phyloP scores from a whole-genome alignment of 2,797 vertebrate species.

The Avahi laniger region DNA sequence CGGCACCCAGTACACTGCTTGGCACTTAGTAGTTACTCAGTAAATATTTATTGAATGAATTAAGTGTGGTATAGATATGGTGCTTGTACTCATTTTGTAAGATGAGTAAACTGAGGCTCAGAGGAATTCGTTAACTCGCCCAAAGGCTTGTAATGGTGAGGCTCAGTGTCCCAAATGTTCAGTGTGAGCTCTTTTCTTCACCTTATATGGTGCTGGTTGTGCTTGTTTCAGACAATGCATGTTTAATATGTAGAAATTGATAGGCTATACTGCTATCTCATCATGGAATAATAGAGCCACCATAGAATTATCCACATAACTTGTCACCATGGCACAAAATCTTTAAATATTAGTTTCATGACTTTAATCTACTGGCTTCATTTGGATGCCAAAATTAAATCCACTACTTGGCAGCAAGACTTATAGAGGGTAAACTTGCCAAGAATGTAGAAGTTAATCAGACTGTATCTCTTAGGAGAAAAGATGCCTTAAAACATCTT shows the following conservation, averaged over 20 bases:
- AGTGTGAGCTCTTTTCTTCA: neutral
- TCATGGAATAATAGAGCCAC: neutral
- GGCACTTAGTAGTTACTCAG: neutral
- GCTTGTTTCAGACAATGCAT: neutral
- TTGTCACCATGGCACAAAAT: neutral
- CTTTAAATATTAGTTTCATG: constrained; percentile 14
- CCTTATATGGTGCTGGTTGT: neutral
- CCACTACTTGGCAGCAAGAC: neutral
- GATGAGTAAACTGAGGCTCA: constrained; percentile 3
- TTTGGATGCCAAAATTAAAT: neutral
- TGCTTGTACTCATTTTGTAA: neutral
- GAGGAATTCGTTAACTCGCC: neutral
- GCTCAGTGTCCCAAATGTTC: neutral
- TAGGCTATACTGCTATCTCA: neutral
- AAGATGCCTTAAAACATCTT: constrained; percentile 36
- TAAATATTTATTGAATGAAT: neutral
- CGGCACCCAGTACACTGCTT: neutral
- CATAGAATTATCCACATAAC: neutral
- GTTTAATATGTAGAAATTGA: neutral
- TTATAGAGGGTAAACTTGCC: neutral
- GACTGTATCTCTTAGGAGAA: neutral
- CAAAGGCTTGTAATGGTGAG: neutral
- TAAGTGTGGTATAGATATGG: neutral
- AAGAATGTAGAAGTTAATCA: constrained; percentile 37
- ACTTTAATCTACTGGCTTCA: neutral